Conservation (phyloP, 1,140 invertebrate genomes). For the Drosophila sproati region DNA sequence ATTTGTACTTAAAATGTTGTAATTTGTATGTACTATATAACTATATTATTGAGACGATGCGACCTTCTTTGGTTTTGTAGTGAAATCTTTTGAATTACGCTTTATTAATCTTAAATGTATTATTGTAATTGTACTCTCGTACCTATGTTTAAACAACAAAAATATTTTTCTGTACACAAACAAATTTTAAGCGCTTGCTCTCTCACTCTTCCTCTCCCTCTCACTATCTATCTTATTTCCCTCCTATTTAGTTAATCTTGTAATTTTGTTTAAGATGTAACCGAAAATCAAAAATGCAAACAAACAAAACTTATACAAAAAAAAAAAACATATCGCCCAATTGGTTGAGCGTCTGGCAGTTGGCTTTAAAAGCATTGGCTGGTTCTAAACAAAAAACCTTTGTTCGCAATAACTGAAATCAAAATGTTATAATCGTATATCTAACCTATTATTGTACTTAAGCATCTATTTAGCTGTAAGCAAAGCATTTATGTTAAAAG, state of each 20-base stretch:
- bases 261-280: conserved; percentile 48
- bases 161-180: conserved; percentile 44
- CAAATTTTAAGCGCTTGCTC: conserved; percentile 46
- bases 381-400: conserved; percentile 38
- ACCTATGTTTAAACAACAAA: conserved; percentile 60
- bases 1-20: conserved; percentile 59
- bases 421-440: conserved; percentile 59
- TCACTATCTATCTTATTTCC: conserved; percentile 17
- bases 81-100: conserved; percentile 79
- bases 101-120: conserved; percentile 79
- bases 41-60: conserved; percentile 39
- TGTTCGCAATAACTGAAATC: conserved; percentile 57
- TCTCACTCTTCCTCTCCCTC: conserved; percentile 14
- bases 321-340: conserved; percentile 70
- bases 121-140: conserved; percentile 65
- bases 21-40: conserved; percentile 55
- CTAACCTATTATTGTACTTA: conserved; percentile 49
- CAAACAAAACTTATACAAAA: conserved; percentile 18
- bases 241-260: conserved; percentile 49
- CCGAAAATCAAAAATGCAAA: conserved; percentile 59
- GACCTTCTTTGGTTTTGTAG: conserved; percentile 68
- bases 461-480: conserved; percentile 63
- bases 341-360: conserved; percentile 48
- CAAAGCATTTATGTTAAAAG: conserved; percentile 77
- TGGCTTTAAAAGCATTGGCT: conserved; percentile 40